These are phyloP conservation scores for Eriosoma lanigerum DNA, from an alignment of 1,140 invertebrate species.

Conservation along the genomic window DNA sequence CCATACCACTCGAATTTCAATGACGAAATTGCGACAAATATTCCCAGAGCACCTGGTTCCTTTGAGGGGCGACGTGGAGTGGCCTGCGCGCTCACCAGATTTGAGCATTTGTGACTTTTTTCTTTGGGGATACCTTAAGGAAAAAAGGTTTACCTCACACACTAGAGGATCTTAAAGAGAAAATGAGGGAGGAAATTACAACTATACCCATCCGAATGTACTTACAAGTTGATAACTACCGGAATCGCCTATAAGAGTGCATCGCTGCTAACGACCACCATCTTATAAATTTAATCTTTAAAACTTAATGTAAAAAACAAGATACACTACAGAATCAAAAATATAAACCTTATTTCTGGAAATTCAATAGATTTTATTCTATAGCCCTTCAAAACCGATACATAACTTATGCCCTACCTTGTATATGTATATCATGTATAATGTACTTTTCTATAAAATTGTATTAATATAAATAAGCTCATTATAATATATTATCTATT, in stretches of 20 bases:
- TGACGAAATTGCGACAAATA: not conserved
- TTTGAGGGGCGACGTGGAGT: not conserved
- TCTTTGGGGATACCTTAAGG: not conserved
- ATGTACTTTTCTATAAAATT: too few species aligned
- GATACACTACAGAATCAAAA: not conserved
- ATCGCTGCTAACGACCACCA: not conserved
- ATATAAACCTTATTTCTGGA: too few species aligned
- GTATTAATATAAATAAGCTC: too few species aligned
- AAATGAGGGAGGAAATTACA: not conserved
- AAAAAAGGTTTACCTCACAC: not conserved
- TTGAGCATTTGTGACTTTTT: not conserved
- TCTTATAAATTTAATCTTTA: too few species aligned
- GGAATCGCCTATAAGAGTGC: not conserved
- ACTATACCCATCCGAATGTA: not conserved
- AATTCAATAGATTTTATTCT: too few species aligned
- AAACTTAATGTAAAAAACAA: not conserved
- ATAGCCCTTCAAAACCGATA: too few species aligned
- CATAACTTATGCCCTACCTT: too few species aligned
- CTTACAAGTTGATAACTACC: not conserved
- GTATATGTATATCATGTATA: too few species aligned
- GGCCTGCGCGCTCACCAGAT: not conserved
- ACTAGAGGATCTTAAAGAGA: not conserved
- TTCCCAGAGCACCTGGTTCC: not conserved
- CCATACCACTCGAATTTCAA: not conserved
- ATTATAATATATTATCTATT: too few species aligned